Conservation (phyloP, 2,888 invertebrate genomes). For the Labia minor region DNA sequence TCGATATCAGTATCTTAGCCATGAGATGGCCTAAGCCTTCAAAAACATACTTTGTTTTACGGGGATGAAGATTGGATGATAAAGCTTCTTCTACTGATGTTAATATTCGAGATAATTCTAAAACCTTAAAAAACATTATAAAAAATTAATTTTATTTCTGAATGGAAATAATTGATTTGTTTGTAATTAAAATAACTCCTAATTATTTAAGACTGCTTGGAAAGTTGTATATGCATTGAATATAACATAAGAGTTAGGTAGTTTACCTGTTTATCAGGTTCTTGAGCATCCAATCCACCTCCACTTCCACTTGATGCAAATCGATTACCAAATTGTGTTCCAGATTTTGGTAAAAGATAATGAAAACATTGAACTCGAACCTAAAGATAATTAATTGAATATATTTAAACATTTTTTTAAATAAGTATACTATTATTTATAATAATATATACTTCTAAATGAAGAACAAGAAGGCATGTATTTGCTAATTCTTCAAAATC, state of each 20-base stretch:
- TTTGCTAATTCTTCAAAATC: slow-evolving; percentile 83
- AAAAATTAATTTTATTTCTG: too few species aligned
- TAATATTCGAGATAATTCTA: slow-evolving; percentile 66
- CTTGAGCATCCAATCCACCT: slow-evolving; percentile 58
- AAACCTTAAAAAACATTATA: slow-evolving; percentile 41
- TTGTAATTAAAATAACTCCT: too few species aligned
- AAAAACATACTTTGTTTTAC: slow-evolving; percentile 79
- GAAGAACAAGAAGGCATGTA: slow-evolving; percentile 80
- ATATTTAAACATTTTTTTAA: slow-evolving; percentile 22
- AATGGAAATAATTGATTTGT: too few species aligned
- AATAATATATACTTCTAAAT: slow-evolving; percentile 61
- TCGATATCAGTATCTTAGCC: slow-evolving; percentile 67
- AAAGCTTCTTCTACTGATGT: slow-evolving; percentile 67
- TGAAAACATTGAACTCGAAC: slow-evolving; percentile 91
- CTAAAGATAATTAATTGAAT: slow-evolving; percentile 44
- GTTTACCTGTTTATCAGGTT: slow-evolving; percentile 47
- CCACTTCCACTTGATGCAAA: slow-evolving; percentile 29
- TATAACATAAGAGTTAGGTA: too few species aligned
- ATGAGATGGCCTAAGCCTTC: slow-evolving; percentile 78
- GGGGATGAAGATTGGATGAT: slow-evolving; percentile 59
- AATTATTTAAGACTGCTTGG: too few species aligned
- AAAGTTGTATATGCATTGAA: too few species aligned
- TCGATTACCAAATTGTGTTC: slow-evolving; percentile 32
- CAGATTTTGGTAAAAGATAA: slow-evolving; percentile 59
- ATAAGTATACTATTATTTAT: too few species aligned